Conservation (phyloP, 2,888 invertebrate genomes). For the Cephus spinipes region DNA sequence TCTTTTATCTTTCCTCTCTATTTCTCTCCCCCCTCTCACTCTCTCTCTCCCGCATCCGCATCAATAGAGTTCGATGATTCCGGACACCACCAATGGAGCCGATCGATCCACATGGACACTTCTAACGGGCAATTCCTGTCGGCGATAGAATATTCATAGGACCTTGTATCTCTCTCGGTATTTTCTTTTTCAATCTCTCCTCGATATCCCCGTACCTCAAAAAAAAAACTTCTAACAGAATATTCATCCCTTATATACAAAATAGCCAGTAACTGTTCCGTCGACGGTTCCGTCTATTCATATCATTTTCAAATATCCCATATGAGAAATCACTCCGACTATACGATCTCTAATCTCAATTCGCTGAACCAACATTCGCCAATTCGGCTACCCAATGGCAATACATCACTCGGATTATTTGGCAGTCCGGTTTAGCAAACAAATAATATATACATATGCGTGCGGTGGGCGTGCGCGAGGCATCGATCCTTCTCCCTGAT, state of each 20-base stretch:
- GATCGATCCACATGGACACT: neutral
- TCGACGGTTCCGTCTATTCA: neutral
- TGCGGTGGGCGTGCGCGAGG: neutral
- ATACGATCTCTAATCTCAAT: neutral
- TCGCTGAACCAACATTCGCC: neutral
- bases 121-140: neutral
- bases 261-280: neutral
- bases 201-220: neutral
- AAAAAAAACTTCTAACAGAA: neutral
- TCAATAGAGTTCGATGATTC: neutral
- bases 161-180: neutral
- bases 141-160: neutral
- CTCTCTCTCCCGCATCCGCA: neutral
- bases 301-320: neutral
- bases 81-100: neutral
- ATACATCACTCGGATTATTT: neutral
- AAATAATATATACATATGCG: neutral
- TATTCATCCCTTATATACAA: neutral
- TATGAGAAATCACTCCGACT: neutral
- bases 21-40: too few relatives aligned
- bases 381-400: neutral
- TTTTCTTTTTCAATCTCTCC: neutral
- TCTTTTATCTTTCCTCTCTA: too few relatives aligned
- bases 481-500: neutral
- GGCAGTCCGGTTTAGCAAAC: constrained; percentile 1